These are phyloP conservation scores for Paratrypauchen microcephalus DNA, from an alignment of 2,797 vertebrate species.

Conservation along the genomic window DNA sequence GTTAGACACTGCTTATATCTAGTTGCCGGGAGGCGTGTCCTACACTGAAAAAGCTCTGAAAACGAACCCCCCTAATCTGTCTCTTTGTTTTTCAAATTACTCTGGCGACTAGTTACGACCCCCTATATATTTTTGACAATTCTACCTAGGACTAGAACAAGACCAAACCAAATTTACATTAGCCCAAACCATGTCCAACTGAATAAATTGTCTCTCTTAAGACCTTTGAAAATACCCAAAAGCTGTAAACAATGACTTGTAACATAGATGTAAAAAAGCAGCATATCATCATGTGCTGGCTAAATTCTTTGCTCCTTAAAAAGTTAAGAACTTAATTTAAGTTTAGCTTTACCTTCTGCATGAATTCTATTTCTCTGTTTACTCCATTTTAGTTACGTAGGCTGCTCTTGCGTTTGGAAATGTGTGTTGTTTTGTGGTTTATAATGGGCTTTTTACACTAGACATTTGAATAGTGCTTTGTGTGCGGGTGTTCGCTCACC, in stretches of 20 bases:
- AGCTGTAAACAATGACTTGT: not conserved
- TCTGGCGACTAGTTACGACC: too few relatives aligned
- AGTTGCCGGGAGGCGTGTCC: too few relatives aligned
- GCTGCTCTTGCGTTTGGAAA: conserved; percentile 12
- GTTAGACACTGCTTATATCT: too few relatives aligned
- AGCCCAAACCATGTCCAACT: not conserved
- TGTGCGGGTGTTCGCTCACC: conserved; percentile 59
- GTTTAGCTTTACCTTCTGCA: not conserved
- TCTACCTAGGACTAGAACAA: too few relatives aligned
- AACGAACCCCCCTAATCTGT: too few relatives aligned
- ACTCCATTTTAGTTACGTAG: conserved; percentile 1
- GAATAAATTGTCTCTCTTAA: not conserved
- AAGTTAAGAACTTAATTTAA: too few relatives aligned
- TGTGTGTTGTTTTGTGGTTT: conserved; percentile 29
- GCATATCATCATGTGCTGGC: not conserved
- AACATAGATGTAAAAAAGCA: not conserved
- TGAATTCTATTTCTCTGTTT: conserved; percentile 1
- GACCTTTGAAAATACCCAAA: too few relatives aligned
- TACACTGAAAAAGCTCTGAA: too few relatives aligned
- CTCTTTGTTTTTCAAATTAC: too few relatives aligned
- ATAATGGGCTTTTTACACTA: conserved; percentile 44
- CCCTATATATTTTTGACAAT: too few relatives aligned
- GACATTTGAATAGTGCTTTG: conserved; percentile 41
- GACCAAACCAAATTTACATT: too few relatives aligned
- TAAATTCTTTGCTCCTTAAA: not conserved